Evolutionary conservation across 2,888 invertebrate species (phyloP), one percentile per base, ranked within the genome.

Genomic region (Maniola hyperantus): DNA sequence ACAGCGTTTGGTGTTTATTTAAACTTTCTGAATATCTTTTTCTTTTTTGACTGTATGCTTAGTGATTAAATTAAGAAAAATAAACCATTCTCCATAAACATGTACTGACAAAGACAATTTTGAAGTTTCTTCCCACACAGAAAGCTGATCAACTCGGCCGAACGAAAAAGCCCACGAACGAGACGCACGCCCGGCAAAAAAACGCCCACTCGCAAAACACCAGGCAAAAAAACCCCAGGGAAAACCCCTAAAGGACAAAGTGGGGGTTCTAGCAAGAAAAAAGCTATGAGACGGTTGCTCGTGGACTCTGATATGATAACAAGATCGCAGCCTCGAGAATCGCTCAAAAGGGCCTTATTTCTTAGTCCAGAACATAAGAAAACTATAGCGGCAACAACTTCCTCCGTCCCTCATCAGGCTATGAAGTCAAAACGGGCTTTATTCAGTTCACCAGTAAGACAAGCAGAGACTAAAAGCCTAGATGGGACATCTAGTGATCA

Each of bases 301-400:
- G 80, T 93, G 78, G 93, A 93, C 67, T 76, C 89, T 0, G 91
- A 88, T 1, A 79, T 73, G 26, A 70, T 85, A 11, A 82, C 87
- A 0, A 79, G 83, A 55, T 82, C 87, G 0, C 89, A 89, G 70
- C 86, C 93, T 0, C 83, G 93, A 20, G 95, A 95, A 78, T 93
- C 93, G 0, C 92, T 95, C 0, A 96, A 96, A 74, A 91, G 96
- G 65, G 96, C 96, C 0, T 83, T 97, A 1, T 97, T 97, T 75
- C 94, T 96, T 75, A 96, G 96, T 79, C 96, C 96, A 1, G 93
- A 93, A 72, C 92, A 91, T 69, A 85, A 84, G 75, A 78, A 87
- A 76, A 63, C 84, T 42, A 60, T 83, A 6, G 81, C 84, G 4
- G 61, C 83, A 66, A 66, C 93, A 73, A 79, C 91, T 77, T 64